Evolutionary conservation across 2,113 vertebrate species (phyloP), one percentile per base, ranked within the genome.

Genomic region (Gallinago paraguaiae): DNA sequence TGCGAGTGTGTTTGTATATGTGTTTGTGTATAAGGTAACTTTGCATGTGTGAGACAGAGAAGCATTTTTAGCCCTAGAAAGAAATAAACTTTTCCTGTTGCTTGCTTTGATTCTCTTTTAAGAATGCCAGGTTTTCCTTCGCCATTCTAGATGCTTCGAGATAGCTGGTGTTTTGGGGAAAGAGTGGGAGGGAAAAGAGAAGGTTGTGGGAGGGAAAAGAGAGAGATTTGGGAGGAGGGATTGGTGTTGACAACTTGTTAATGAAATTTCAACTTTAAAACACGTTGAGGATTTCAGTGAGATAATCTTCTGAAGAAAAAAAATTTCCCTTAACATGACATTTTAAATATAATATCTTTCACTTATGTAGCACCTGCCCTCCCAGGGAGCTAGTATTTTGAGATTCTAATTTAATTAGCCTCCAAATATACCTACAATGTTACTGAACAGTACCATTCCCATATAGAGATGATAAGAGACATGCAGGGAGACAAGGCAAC

Each of bases 351-450:
- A 93, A 84, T 89, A 48, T 90, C 79, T 92, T 93, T 79, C 57
- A 69, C 57, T 93, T 92, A 50, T 59, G 54, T 69, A 96, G 95
- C 65, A 95, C 90, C 90, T 94, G 45, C 67, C 87, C 82, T 96
- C 86, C 64, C 69, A 89, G 28, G 35, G 74, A 94, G 72, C 19
- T 92, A 64, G 35, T 86, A 56, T 86, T 92, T 96, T 93, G 53
- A 94, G 67, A 79, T 88, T 39, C 57, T 92, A 94, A 95, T 95
- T 96, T 89, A 97, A 96, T 96, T 97, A 95, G 50, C 61, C 60
- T 65, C 41, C 4, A 31, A 92, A 84, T 88, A 65, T 83, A 61
- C 48, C 69, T 92, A 43, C 48, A 45, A 22, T 78, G 53, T 94
- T 90, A 59, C 69, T 84, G 77, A 92, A 82, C 54, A 84, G 18